Evolutionary conservation across 92 coral and sea anemone species (phyloP), one percentile per base, ranked within the genome.

Genomic region (Umimayanthus kanabou): DNA sequence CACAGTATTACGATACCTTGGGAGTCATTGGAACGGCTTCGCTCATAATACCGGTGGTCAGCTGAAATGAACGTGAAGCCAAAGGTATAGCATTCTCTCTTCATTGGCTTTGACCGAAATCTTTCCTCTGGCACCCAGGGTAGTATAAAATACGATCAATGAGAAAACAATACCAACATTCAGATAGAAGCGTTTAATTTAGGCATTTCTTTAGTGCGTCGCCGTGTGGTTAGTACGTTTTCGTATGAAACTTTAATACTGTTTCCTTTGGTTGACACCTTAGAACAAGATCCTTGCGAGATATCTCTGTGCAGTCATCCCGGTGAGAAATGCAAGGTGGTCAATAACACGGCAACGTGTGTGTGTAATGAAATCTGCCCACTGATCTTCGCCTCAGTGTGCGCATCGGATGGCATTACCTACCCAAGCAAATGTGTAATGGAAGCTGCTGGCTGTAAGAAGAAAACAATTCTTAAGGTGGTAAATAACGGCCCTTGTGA

Each of bases 241-340:
- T 69, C 22, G 29, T 55, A 22, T n/a, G n/a, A 81, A 4, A 45
- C 77, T 82, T n/a, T 33, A 33, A 33, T 33, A 86, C 30, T 57
- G 72, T 10, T 53, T 42, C 23, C 18, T 30, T 74, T 58, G 11
- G 7, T 7, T 75, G 39, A 15, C 65, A 23, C 6, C 13, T 11
- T 8, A 85, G 88, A 37, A 15, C 90, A 88, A 25, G 92, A 94
- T 66, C 96, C 96, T 53, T 94, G 96, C 66, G 91, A 80, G 83
- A 69, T 61, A 20, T 80, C 93, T 49, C 87, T 89, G 28, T 92
- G 94, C 29, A 85, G 91, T 18, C 92, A 92, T 76, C 94, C 92
- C 22, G 80, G 84, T 6, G 87, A 83, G 66, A 83, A 50, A 39
- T 83, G 87, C 43, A 69, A 25, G 57, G 53, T 73, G 28, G 42